phyloP scores from a whole-genome alignment of 2,113 vertebrate species.

The Callipepla californica region DNA sequence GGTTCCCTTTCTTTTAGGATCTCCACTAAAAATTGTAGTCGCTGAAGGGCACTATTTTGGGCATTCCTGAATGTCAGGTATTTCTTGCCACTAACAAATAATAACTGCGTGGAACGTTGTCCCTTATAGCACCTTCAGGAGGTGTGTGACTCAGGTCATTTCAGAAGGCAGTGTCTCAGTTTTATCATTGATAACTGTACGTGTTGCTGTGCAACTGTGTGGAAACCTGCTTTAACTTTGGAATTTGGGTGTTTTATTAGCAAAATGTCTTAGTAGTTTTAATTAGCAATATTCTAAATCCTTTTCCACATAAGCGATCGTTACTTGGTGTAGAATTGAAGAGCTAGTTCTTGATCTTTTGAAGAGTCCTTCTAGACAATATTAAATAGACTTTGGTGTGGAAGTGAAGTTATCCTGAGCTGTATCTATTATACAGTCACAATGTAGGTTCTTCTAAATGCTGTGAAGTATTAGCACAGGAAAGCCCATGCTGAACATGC shows the following conservation, averaged over 20 bases:
- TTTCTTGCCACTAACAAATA: background rate
- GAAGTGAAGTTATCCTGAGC: background rate
- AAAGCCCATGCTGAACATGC: accelerated
- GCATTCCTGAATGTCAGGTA: background rate
- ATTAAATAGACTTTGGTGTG: background rate
- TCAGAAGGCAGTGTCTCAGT: background rate
- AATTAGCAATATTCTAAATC: background rate
- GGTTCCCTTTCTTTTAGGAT: background rate
- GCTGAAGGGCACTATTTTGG: background rate
- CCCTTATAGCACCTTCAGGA: background rate
- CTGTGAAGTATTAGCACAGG: background rate
- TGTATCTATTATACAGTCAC: background rate
- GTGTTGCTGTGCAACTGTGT: background rate
- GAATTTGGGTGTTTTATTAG: background rate
- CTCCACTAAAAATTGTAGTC: background rate
- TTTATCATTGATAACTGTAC: background rate
- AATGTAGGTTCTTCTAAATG: background rate
- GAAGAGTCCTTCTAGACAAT: background rate
- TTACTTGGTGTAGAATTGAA: background rate
- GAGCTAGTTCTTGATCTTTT: background rate
- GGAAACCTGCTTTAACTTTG: background rate
- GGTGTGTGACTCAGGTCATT: background rate
- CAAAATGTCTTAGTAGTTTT: background rate
- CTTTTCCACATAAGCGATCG: background rate
- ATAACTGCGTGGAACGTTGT: background rate